phyloP scores from a whole-genome alignment of 2,888 invertebrate species.

The Marasmarcha lunaedactyla region DNA sequence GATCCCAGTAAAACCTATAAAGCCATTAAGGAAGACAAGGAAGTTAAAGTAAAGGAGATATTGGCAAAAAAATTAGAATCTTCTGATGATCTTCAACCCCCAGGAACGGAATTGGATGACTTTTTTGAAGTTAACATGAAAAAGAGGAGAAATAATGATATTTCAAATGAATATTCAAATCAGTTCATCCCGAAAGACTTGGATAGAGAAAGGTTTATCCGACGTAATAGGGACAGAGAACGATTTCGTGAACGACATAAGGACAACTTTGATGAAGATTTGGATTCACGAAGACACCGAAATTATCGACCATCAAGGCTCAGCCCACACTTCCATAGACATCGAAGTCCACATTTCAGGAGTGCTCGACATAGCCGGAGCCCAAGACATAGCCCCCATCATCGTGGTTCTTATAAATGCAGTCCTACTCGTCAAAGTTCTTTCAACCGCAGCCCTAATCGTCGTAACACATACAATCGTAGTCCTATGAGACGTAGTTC shows the following conservation, averaged over 20 bases:
- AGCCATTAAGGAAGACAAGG: slow-evolving; percentile 54
- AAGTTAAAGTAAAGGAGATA: slow-evolving; percentile 52
- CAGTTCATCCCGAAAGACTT: no score
- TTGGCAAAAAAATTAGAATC: slow-evolving; percentile 51
- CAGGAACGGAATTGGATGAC: slow-evolving; percentile 58
- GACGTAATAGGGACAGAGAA: background rate
- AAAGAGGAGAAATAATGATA: no score
- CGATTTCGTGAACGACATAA: background rate
- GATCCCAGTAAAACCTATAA: slow-evolving; percentile 53
- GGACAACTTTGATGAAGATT: slow-evolving; percentile 7
- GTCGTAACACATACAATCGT: background rate
- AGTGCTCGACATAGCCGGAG: slow-evolving; percentile 13
- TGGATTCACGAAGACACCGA: slow-evolving; percentile 19
- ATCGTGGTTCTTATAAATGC: slow-evolving; percentile 6
- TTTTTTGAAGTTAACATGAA: slow-evolving; percentile 27
- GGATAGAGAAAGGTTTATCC: slow-evolving; percentile 8
- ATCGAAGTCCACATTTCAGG: slow-evolving; percentile 17
- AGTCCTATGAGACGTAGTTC: background rate
- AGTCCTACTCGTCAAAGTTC: background rate
- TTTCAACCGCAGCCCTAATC: background rate
- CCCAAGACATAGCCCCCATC: slow-evolving; percentile 12
- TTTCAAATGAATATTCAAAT: slow-evolving; percentile 13
- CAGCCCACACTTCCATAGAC: slow-evolving; percentile 10
- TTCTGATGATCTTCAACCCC: slow-evolving; percentile 44
- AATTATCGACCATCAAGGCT: slow-evolving; percentile 3